A percentile compares a stretch with the other conserved stretches of the same genome.
phyloP scores from a whole-genome alignment of 2,113 vertebrate genomes.

The Alethe castanea region DNA sequence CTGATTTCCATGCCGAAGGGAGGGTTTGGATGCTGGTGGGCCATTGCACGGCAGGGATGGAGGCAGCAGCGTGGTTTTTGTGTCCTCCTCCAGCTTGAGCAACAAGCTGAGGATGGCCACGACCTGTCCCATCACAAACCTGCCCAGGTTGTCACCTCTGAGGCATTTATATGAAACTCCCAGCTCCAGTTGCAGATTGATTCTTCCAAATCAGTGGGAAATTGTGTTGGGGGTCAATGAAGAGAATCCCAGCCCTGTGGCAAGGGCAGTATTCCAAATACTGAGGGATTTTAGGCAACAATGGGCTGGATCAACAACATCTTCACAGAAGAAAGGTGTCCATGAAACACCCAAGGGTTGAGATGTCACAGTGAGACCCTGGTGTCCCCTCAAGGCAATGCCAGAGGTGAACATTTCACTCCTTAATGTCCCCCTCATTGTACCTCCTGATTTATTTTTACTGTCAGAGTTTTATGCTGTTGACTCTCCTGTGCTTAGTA shows the following conservation, averaged over 20 bases:
- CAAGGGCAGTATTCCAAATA: accelerated
- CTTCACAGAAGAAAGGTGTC: not conserved
- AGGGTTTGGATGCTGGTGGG: not conserved
- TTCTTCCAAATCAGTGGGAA: not conserved
- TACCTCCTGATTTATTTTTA: conserved; percentile 8
- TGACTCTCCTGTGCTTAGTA: conserved; percentile 24
- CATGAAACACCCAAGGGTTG: not conserved
- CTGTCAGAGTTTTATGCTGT: conserved; percentile 1
- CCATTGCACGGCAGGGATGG: not conserved
- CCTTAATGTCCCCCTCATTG: not conserved
- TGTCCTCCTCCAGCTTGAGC: not conserved
- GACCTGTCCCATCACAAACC: not conserved
- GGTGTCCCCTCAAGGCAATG: not conserved
- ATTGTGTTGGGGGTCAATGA: not conserved
- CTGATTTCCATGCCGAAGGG: not conserved
- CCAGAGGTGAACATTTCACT: not conserved
- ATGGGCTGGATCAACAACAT: not conserved
- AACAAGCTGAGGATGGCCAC: accelerated
- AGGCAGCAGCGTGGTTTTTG: accelerated
- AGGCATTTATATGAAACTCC: not conserved
- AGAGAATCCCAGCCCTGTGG: not conserved
- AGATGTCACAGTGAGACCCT: not conserved
- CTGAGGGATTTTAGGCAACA: not conserved
- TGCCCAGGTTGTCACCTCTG: not conserved
- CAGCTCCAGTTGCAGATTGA: accelerated